A percentile compares a stretch with the other conserved stretches of the same genome.
phyloP scores from a whole-genome alignment of 2,797 vertebrate genomes.

The Sus cebifrons region DNA sequence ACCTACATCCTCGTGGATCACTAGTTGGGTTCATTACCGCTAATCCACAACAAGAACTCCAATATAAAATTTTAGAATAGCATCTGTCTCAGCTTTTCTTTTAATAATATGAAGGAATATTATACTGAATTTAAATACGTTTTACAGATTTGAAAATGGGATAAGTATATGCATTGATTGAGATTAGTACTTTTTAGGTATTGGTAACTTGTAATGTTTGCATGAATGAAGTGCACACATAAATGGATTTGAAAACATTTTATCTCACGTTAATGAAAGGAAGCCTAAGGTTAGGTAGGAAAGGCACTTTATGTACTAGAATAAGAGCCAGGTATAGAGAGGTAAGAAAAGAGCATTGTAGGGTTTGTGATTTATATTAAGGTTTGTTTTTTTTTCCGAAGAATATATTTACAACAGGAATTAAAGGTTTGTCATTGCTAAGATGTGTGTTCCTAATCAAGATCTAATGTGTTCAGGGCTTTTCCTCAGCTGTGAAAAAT shows the following conservation, averaged over 20 bases:
- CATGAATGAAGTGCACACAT: constrained; percentile 39
- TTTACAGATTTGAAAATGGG: constrained; percentile 2
- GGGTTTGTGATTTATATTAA: constrained; percentile 7
- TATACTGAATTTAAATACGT: background rate
- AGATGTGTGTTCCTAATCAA: background rate
- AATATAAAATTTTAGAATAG: constrained; percentile 4
- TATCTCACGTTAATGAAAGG: background rate
- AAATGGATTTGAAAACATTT: background rate
- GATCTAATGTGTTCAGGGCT: background rate
- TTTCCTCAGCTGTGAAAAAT: constrained; percentile 4
- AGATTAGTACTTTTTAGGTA: background rate
- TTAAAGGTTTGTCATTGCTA: background rate
- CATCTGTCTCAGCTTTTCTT: constrained; percentile 23
- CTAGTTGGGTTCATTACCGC: too few species aligned
- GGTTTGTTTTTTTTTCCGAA: constrained; percentile 48
- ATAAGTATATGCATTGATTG: background rate
- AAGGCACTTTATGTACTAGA: background rate
- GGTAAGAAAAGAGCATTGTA: background rate
- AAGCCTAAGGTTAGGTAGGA: background rate
- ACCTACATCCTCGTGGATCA: too few species aligned
- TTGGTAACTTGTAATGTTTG: background rate
- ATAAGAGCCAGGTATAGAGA: background rate
- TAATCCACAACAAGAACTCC: too few species aligned
- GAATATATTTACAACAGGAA: constrained; percentile 5
- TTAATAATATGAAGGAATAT: background rate